Evolutionary conservation across 2,797 vertebrate genomes (phyloP).

Genomic region (Dermochelys coriacea): DNA sequence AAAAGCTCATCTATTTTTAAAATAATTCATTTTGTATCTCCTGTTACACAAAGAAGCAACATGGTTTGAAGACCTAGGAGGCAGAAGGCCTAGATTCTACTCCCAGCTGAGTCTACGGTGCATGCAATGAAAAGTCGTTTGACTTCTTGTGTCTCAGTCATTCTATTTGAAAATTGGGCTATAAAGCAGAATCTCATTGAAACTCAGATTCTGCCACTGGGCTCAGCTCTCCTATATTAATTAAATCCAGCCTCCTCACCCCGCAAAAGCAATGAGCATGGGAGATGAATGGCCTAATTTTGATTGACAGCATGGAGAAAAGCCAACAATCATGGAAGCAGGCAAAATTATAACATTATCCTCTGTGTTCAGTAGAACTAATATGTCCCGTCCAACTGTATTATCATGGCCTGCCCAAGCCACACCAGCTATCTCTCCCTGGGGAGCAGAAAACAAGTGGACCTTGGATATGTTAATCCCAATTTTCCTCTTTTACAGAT

Average conservation of each 20-base stretch:
- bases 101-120: background rate
- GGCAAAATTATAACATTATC: background rate
- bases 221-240: background rate
- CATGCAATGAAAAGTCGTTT: background rate
- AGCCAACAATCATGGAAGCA: conserved; percentile 28
- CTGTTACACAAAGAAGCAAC: background rate
- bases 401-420: background rate
- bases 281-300: conserved; percentile 13
- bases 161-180: background rate
- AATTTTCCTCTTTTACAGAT: background rate
- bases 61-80: conserved; percentile 12
- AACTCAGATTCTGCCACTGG: background rate
- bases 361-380: background rate
- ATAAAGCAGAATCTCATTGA: conserved; percentile 8
- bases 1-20: conserved; percentile 14
- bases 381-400: background rate
- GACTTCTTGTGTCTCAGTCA: conserved; percentile 11
- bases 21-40: conserved; percentile 8
- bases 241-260: background rate
- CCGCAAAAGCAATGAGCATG: background rate
- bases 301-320: background rate
- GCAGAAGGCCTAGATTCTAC: conserved; percentile 22
- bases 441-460: background rate
- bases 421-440: background rate
- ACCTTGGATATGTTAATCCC: background rate